Evolutionary conservation across 1,140 invertebrate genomes (phyloP).

Genomic region (Aphelinus certus): DNA sequence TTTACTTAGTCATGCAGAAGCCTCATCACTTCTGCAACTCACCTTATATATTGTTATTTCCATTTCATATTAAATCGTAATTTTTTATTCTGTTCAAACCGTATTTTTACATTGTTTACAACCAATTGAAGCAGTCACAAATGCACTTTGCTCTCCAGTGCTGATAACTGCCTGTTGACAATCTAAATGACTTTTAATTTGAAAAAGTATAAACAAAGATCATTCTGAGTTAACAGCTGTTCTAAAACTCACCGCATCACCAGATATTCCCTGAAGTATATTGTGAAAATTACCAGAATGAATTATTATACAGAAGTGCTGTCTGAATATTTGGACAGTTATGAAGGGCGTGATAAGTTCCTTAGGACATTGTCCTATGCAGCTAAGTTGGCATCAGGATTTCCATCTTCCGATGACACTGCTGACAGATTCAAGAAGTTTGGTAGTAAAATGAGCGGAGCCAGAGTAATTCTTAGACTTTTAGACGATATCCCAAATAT

Average conservation of each 20-base stretch:
- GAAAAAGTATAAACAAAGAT: not conserved
- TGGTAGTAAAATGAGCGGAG: constrained; percentile 73
- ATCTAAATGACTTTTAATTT: constrained; percentile 7
- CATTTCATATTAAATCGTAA: constrained; percentile 1
- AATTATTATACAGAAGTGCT: constrained; percentile 41
- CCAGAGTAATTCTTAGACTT: constrained; percentile 75
- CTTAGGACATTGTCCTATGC: constrained; percentile 75
- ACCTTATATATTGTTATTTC: not conserved
- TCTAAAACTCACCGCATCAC: not conserved
- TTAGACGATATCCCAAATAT: constrained; percentile 81
- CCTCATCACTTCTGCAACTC: not conserved
- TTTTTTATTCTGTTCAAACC: not conserved
- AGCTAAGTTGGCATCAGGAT: constrained; percentile 69
- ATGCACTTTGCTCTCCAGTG: not conserved
- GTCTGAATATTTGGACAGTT: constrained; percentile 63
- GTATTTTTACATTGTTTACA: not conserved
- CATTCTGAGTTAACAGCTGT: not conserved
- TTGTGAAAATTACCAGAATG: constrained; percentile 38
- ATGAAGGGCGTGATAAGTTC: constrained; percentile 70
- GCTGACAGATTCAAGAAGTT: constrained; percentile 70
- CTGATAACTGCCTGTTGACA: not conserved
- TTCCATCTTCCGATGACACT: constrained; percentile 65
- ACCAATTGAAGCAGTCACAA: not conserved
- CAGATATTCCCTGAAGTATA: not conserved
- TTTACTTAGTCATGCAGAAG: constrained; percentile 12